These are phyloP conservation scores for Calameuta filiformis DNA, from an alignment of 2,888 invertebrate species.

Conservation along the genomic window DNA sequence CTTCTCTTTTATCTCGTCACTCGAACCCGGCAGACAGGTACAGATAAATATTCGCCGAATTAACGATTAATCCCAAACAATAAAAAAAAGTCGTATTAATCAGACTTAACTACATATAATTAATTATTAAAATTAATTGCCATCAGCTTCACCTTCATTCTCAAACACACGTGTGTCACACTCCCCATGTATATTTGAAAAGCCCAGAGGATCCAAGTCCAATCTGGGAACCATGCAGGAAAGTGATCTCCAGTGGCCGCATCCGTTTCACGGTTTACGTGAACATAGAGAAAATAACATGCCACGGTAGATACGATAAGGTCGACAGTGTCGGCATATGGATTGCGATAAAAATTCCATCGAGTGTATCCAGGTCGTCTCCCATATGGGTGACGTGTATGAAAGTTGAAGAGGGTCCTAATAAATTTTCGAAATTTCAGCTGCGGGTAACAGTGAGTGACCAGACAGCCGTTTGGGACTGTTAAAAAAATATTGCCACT, in stretches of 20 bases:
- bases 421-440: slow-evolving; percentile 1
- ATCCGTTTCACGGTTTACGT: neutral
- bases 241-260: neutral
- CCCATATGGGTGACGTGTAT: neutral
- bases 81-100: neutral
- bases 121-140: neutral
- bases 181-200: neutral
- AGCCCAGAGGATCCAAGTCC: neutral
- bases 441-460: neutral
- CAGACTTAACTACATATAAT: neutral
- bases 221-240: neutral
- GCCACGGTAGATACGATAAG: neutral
- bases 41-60: neutral
- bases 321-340: neutral
- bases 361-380: neutral
- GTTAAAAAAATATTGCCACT: slow-evolving; percentile 2
- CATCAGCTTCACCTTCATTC: neutral
- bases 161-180: neutral
- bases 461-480: neutral
- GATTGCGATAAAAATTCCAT: neutral
- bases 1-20: too few relatives aligned
- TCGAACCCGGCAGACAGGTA: too few relatives aligned
- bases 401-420: neutral
- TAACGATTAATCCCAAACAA: neutral
- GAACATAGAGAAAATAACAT: neutral